phyloP scores from a whole-genome alignment of 2,888 invertebrate species.

The Luperina nickerlii region DNA sequence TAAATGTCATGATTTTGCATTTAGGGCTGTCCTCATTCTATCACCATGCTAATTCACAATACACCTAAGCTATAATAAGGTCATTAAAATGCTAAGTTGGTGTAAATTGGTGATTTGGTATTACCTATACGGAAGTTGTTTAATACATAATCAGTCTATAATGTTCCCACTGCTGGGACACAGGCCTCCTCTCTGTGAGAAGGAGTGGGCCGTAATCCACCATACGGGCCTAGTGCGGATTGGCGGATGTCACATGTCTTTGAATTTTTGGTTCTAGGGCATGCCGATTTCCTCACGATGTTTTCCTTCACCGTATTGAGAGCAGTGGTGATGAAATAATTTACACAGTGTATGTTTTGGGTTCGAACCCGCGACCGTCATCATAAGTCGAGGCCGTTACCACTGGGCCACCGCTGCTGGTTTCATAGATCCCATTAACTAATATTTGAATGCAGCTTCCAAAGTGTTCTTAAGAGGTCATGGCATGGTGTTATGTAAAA shows the following conservation, averaged over 20 bases:
- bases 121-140: background rate
- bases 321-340: background rate
- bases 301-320: background rate
- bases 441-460: conserved; percentile 21
- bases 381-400: background rate
- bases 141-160: background rate
- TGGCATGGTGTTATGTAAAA: conserved; percentile 47
- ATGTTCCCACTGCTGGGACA: background rate
- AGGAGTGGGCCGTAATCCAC: background rate
- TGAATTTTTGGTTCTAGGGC: background rate
- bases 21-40: background rate
- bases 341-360: background rate
- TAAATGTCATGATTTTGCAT: conserved; percentile 4
- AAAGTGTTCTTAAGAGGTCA: conserved; percentile 9
- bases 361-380: background rate
- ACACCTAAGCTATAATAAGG: background rate
- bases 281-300: background rate
- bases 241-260: background rate
- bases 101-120: too few relatives aligned
- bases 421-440: conserved; percentile 5
- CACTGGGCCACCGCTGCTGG: background rate
- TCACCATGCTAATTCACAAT: conserved; percentile 1
- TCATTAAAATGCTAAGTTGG: background rate
- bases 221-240: too few relatives aligned
- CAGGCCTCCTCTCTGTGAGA: background rate